A percentile compares a stretch with the other conserved stretches of the same genome.
phyloP scores from a whole-genome alignment of 53 echinoderm and acorn worm genomes.

The Stichopus horrens region DNA sequence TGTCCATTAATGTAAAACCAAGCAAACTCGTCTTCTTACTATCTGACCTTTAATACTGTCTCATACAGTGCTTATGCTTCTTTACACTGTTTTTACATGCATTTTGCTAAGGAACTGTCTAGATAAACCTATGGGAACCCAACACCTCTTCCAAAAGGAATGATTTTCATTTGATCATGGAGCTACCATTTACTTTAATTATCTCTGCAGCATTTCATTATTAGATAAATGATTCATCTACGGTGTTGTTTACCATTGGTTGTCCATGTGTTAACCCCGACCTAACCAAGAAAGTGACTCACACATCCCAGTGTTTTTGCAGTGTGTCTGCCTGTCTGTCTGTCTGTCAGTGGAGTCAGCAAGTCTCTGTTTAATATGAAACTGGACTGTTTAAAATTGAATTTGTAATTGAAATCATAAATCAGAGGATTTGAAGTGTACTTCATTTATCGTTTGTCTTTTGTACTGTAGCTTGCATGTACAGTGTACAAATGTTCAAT shows the following conservation, averaged over 20 bases:
- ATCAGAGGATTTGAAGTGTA: neutral
- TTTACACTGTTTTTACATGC: too few relatives aligned
- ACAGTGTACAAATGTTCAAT: neutral
- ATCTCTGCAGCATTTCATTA: neutral
- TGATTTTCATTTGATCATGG: neutral
- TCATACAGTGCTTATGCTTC: too few relatives aligned
- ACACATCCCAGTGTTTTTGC: neutral
- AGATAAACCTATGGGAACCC: too few relatives aligned
- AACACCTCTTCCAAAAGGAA: too few relatives aligned
- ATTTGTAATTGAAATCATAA: neutral
- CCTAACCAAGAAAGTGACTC: neutral
- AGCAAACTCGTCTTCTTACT: too few relatives aligned
- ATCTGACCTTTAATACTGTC: too few relatives aligned
- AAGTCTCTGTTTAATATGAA: neutral
- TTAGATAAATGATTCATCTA: neutral
- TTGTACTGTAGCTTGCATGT: neutral
- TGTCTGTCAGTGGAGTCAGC: neutral
- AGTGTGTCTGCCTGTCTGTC: neutral
- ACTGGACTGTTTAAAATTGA: neutral
- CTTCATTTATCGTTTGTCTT: neutral
- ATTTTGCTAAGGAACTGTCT: too few relatives aligned
- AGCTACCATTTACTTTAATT: neutral
- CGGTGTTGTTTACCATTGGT: neutral
- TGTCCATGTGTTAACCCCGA: neutral
- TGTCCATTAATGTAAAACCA: too few relatives aligned